Base-by-base conservation (phyloP, 2,113 vertebrate genomes). In the Bos indicus region DNA sequence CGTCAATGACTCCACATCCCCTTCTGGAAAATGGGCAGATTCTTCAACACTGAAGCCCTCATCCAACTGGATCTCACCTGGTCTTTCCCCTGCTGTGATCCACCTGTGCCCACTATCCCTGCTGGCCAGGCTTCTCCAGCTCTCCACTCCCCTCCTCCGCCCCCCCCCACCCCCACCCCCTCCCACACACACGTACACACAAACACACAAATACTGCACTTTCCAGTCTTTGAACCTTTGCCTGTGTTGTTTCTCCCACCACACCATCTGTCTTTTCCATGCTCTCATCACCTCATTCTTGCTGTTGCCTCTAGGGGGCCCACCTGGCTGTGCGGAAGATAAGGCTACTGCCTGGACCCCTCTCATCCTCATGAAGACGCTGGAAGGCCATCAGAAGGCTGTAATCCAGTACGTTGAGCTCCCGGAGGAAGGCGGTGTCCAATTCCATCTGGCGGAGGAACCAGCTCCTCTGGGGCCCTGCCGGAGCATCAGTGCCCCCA, bases 371-470 rank as follows among this genome's bases (percentile, higher is more conserved):
- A 3, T 99, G 99, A 62, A 99, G 97, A 1, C 96, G 98, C 98
- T 99, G 99, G 57, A 99, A 98, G 60, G 99, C 99, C 93, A 99
- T 91, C 60, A 99, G 99, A 25, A 99, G 98, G 86, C 99, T 99
- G 98, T 99, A 99, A 96, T 99, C 99, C 97, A 99, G 92, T 46
- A 99, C 99, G 0, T 99, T 99, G 59, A 99, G 99, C 21, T 98
- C 98, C 96, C 52, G 97, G 5, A 99, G 99, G 98, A 99, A 99
- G 64, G 98, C 46, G 0, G 99, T 99, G 98, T 99, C 99, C 13
- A 99, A 98, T 91, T 99, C 99, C 95, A 99, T 94, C 98, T 99
- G 99, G 13, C 92, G 98, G 43, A 99, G 59, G 4, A 99, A 95
- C 99, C 99, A 99, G 67, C 98, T 88, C 2, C 99, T 96, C 98